Evolutionary conservation across 2,113 vertebrate genomes (phyloP).

Genomic region (Girardinichthys multiradiatus): DNA sequence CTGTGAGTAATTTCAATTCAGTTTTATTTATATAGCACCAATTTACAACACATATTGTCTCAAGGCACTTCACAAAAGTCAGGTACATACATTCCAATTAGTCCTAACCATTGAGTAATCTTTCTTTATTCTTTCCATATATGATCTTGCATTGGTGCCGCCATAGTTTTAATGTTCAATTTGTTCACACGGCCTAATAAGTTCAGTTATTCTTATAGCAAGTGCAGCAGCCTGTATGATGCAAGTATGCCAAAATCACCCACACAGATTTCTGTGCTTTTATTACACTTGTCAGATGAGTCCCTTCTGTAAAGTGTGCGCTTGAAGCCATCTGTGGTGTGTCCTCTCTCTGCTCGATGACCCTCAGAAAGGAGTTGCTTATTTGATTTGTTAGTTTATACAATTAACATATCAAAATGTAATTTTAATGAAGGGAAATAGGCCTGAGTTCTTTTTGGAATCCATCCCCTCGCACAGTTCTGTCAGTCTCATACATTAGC

Average conservation of each 20-base stretch:
- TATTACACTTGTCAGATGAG: conserved; percentile 34
- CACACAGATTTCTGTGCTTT: conserved; percentile 26
- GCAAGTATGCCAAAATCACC: conserved; percentile 13
- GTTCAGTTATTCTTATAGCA: conserved; percentile 11
- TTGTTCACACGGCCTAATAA: not conserved
- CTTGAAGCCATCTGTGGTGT: conserved; percentile 41
- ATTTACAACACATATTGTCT: too few relatives aligned
- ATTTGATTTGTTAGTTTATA: not conserved
- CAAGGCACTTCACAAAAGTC: too few relatives aligned
- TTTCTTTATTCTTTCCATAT: not conserved
- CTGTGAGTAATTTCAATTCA: not conserved
- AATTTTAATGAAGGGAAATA: not conserved
- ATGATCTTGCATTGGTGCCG: not conserved
- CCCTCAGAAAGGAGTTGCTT: conserved; percentile 14
- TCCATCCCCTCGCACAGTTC: not conserved
- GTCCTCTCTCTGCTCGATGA: conserved; percentile 18
- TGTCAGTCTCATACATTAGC: not conserved
- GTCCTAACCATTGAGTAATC: too few relatives aligned
- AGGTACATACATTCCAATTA: too few relatives aligned
- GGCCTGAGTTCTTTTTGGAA: not conserved
- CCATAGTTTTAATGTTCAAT: not conserved
- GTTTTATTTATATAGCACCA: too few relatives aligned
- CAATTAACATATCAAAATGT: not conserved
- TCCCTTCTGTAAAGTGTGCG: conserved; percentile 12
- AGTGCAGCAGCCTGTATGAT: conserved; percentile 8